These are phyloP conservation scores for Tribolium madens DNA, from an alignment of 1,140 invertebrate species.

Conservation along the genomic window DNA sequence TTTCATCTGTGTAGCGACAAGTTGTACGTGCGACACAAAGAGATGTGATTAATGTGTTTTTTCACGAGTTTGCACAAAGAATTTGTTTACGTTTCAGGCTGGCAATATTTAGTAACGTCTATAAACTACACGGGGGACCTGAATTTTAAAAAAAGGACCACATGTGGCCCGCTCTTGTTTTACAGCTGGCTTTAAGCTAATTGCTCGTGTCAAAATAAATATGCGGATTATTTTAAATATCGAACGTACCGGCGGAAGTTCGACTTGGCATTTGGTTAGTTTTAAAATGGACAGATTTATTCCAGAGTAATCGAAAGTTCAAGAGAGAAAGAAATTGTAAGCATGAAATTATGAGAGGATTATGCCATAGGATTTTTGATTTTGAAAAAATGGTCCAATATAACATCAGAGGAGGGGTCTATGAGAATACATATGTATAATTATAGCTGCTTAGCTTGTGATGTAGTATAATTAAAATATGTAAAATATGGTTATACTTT, in stretches of 20 bases:
- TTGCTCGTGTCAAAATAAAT: constrained; percentile 29
- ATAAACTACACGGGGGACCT: constrained; percentile 2
- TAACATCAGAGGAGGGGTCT: too few species aligned
- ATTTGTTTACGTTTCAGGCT: constrained; percentile 1
- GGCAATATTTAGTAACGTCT: not conserved
- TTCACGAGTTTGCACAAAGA: not conserved
- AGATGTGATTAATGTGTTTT: not conserved
- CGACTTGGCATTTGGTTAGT: constrained; percentile 2
- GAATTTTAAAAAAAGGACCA: constrained; percentile 25
- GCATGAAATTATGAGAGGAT: not conserved
- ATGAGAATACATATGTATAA: too few species aligned
- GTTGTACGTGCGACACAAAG: not conserved
- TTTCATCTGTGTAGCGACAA: not conserved
- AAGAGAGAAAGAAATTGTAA: constrained; percentile 1
- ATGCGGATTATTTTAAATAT: constrained; percentile 35
- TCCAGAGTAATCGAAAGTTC: not conserved
- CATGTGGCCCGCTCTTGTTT: constrained; percentile 7
- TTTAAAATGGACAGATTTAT: not conserved
- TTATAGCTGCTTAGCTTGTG: too few species aligned
- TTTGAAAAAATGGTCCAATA: too few species aligned
- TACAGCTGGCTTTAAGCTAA: constrained; percentile 16
- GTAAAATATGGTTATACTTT: too few species aligned
- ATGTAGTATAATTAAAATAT: too few species aligned
- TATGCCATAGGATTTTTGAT: too few species aligned
- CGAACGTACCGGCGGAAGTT: constrained; percentile 16